phyloP scores from a whole-genome alignment of 2,888 invertebrate genomes.

The Oligia fasciuncula region DNA sequence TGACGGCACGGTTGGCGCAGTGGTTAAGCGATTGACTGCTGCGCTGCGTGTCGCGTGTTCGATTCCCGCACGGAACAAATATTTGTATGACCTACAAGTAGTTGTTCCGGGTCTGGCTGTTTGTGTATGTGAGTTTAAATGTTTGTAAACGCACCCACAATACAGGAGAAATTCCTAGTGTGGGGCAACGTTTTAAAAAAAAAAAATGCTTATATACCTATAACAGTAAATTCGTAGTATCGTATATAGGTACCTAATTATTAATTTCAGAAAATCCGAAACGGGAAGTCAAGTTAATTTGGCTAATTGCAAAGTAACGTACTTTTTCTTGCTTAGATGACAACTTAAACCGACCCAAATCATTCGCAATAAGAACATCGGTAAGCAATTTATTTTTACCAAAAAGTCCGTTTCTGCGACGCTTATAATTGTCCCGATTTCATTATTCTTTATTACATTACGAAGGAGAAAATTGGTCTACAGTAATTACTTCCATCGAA shows the following conservation, averaged over 20 bases:
- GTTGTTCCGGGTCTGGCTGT: too few relatives aligned
- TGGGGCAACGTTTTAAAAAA: too few relatives aligned
- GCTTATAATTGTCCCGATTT: slow-evolving; percentile 57
- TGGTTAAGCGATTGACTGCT: too few relatives aligned
- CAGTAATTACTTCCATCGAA: slow-evolving; percentile 67
- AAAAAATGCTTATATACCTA: background rate
- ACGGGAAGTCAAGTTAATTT: slow-evolving; percentile 37
- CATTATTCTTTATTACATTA: slow-evolving; percentile 60
- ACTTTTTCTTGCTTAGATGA: slow-evolving; percentile 26
- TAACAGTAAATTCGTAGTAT: background rate
- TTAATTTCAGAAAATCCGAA: slow-evolving; percentile 1
- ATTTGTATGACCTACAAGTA: too few relatives aligned
- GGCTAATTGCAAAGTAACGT: slow-evolving; percentile 45
- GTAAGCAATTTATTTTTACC: slow-evolving; percentile 55
- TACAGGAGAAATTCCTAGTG: too few relatives aligned
- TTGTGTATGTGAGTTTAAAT: too few relatives aligned
- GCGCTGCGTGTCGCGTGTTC: too few relatives aligned
- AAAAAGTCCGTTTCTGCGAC: slow-evolving; percentile 40
- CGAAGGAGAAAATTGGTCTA: slow-evolving; percentile 48
- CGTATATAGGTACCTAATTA: background rate
- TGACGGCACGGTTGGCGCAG: too few relatives aligned
- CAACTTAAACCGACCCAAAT: slow-evolving; percentile 58
- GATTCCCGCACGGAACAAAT: too few relatives aligned
- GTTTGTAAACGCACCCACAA: too few relatives aligned
- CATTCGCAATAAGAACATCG: slow-evolving; percentile 53